These are phyloP conservation scores for Cossypha heuglini DNA, from an alignment of 2,797 vertebrate genomes.

Conservation along the genomic window DNA sequence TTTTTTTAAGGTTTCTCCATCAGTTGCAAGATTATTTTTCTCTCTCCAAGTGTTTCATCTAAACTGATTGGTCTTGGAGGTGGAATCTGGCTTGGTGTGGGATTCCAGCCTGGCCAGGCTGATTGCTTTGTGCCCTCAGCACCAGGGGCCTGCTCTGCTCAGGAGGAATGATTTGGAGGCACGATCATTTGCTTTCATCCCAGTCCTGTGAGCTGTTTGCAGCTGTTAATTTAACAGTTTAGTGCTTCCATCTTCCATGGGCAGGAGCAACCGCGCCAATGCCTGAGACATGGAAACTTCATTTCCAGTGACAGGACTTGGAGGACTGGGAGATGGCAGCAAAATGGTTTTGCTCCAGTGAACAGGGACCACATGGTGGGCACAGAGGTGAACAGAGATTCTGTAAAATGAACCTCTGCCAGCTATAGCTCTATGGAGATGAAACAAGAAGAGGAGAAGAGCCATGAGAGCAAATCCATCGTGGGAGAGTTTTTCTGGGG, in stretches of 20 bases:
- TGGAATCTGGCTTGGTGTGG: neutral
- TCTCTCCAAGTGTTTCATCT: neutral
- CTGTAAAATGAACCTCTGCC: neutral
- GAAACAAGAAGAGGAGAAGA: neutral
- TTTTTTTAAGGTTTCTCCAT: constrained; percentile 50
- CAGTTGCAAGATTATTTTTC: constrained; percentile 10
- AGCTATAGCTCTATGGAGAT: neutral
- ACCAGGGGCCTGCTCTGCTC: neutral
- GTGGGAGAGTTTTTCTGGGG: neutral
- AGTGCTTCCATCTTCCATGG: constrained; percentile 45
- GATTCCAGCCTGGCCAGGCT: neutral
- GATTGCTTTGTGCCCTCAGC: constrained; percentile 2
- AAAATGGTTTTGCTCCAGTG: neutral
- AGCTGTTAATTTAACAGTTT: constrained; percentile 66
- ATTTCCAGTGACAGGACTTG: constrained; percentile 47
- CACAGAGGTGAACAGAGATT: neutral
- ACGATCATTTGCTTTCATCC: neutral
- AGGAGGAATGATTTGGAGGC: neutral
- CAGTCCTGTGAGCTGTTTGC: constrained; percentile 7
- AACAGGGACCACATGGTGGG: neutral
- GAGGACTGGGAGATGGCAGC: neutral
- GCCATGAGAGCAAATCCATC: neutral
- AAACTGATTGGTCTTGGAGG: neutral
- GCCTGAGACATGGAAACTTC: neutral
- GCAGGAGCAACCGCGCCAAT: neutral